Conservation (phyloP, 2,113 vertebrate genomes). For the Leucopsar rothschildi region DNA sequence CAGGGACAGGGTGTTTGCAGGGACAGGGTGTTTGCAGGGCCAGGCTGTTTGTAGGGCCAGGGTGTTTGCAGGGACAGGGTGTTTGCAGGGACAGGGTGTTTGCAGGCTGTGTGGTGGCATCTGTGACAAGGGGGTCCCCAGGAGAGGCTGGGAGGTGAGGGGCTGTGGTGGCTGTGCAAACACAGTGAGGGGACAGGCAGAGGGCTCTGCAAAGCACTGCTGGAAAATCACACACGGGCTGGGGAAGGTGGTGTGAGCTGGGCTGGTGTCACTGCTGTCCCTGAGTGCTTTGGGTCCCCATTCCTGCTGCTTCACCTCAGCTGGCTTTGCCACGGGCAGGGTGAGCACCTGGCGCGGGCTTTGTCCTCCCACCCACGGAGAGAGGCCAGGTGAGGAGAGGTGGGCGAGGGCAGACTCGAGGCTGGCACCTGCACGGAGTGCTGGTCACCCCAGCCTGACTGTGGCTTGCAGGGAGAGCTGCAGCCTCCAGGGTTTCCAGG, state of each 20-base stretch:
- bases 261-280: background rate
- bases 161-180: background rate
- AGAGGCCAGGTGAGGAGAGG: background rate
- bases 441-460: background rate
- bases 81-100: background rate
- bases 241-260: background rate
- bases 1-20: too few species aligned
- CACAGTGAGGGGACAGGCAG: background rate
- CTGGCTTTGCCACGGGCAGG: background rate
- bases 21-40: too few species aligned
- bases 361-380: background rate
- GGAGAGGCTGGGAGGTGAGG: background rate
- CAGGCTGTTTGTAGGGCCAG: too few species aligned
- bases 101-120: background rate
- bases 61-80: background rate
- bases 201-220: background rate
- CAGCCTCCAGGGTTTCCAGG: background rate
- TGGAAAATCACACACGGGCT: rapidly evolving
- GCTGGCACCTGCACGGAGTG: background rate
- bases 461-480: background rate
- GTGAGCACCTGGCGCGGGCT: background rate
- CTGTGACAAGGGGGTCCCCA: background rate
- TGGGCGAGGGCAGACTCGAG: background rate
- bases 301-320: background rate
- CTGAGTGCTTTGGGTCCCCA: rapidly evolving